Conservation (phyloP, 2,888 invertebrate species). For the Drosophila infuscata region DNA sequence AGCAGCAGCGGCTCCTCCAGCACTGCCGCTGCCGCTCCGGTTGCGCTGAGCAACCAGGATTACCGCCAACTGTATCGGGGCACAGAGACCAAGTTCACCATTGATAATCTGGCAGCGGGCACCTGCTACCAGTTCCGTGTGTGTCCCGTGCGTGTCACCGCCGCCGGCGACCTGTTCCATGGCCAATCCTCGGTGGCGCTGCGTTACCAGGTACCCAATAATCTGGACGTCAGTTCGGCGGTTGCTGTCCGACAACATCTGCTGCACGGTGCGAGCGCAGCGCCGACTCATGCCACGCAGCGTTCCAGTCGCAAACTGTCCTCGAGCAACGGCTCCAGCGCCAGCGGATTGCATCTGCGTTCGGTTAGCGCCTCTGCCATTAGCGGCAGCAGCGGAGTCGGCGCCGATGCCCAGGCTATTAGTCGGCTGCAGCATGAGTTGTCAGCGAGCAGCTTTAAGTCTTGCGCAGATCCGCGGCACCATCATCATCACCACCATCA, state of each 20-base stretch:
- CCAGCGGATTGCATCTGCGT: slow-evolving; percentile 72
- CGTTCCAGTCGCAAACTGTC: slow-evolving; percentile 80
- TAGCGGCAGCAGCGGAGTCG: slow-evolving; percentile 67
- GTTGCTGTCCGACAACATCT: slow-evolving; percentile 57
- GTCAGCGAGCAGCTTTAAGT: slow-evolving; percentile 76
- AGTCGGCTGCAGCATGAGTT: slow-evolving; percentile 74
- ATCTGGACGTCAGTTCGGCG: slow-evolving; percentile 70
- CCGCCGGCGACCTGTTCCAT: slow-evolving; percentile 86
- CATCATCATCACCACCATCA: slow-evolving; percentile 84
- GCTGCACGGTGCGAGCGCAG: slow-evolving; percentile 53
- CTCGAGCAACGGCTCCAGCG: slow-evolving; percentile 46
- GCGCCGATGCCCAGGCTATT: slow-evolving; percentile 62
- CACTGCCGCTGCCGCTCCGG: slow-evolving; percentile 34
- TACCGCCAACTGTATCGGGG: slow-evolving; percentile 89
- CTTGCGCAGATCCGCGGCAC: slow-evolving; percentile 82
- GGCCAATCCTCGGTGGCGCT: slow-evolving; percentile 90
- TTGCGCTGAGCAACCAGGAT: slow-evolving; percentile 62
- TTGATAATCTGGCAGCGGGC: slow-evolving; percentile 90
- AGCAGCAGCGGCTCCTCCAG: slow-evolving; percentile 36
- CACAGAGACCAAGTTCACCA: slow-evolving; percentile 87
- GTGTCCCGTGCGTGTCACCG: slow-evolving; percentile 89
- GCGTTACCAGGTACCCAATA: slow-evolving; percentile 84
- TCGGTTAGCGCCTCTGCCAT: slow-evolving; percentile 84
- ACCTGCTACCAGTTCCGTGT: slow-evolving; percentile 92
- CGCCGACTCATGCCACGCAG: slow-evolving; percentile 65